Conservation (phyloP, 2,113 vertebrate species). For the Aramus guarauna region DNA sequence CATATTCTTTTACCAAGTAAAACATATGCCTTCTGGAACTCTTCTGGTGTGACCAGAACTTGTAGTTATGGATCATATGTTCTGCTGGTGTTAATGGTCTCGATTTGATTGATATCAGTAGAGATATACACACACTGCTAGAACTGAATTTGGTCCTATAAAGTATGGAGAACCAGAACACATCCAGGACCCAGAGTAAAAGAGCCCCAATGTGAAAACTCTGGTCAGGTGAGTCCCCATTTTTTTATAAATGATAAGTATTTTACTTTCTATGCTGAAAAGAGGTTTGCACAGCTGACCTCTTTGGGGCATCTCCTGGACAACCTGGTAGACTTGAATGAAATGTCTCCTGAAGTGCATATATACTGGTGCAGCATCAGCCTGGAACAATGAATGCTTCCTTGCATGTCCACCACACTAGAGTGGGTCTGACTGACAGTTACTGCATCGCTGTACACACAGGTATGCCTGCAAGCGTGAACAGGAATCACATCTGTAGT, state of each 20-base stretch:
- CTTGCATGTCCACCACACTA: not conserved
- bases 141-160: not conserved
- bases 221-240: not conserved
- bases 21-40: constrained; percentile 9
- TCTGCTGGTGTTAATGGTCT: constrained; percentile 22
- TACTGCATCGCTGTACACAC: accelerated
- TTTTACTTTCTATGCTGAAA: not conserved
- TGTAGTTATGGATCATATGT: not conserved
- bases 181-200: not conserved
- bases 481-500: not conserved
- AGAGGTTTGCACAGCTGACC: not conserved
- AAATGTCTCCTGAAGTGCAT: not conserved
- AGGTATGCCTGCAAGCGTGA: not conserved
- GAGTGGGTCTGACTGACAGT: not conserved
- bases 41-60: constrained; percentile 58
- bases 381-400: not conserved
- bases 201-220: not conserved
- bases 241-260: not conserved
- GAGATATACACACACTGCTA: not conserved
- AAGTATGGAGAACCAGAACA: not conserved
- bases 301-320: not conserved
- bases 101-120: not conserved
- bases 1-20: constrained; percentile 47
- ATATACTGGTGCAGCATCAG: not conserved
- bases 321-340: not conserved